These are phyloP conservation scores for Tenthredo scrophulariae DNA, from an alignment of 2,888 invertebrate genomes.

Conservation along the genomic window DNA sequence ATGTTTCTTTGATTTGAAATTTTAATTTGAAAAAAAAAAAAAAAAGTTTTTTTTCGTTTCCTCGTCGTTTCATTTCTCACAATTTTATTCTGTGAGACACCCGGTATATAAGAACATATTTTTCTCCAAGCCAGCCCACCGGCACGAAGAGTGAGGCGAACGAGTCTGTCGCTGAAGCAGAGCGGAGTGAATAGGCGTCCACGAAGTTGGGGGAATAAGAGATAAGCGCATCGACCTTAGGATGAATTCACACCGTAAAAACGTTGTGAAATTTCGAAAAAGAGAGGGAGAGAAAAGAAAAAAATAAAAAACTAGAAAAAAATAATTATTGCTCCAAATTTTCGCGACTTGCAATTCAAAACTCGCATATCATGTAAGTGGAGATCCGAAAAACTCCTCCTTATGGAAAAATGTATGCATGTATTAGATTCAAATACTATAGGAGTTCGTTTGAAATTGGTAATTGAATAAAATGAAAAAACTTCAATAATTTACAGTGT, in stretches of 20 bases:
- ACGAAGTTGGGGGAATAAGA: conserved; percentile 34
- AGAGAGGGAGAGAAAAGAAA: background rate
- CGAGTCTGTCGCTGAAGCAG: background rate
- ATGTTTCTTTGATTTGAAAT: background rate
- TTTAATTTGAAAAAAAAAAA: too few relatives aligned
- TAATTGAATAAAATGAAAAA: background rate
- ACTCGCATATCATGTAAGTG: background rate
- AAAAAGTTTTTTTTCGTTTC: background rate
- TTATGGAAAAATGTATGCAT: background rate
- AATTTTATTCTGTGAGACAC: background rate
- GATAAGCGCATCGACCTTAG: conserved; percentile 18
- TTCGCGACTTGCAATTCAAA: background rate
- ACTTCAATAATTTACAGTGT: background rate
- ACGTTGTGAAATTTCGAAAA: background rate
- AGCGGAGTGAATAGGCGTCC: conserved; percentile 25
- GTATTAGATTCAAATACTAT: background rate
- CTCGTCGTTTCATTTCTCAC: background rate
- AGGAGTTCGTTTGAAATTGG: background rate
- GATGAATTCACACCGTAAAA: background rate
- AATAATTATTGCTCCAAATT: background rate
- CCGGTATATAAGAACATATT: background rate
- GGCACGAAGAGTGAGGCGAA: conserved; percentile 5
- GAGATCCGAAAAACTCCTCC: background rate
- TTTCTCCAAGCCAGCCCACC: background rate
- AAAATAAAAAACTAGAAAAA: background rate